Percentiles rank a stretch among this genome's conserved stretches.
Conservation (phyloP, 2,888 invertebrate genomes). For the Dinocampus coccinellae region DNA sequence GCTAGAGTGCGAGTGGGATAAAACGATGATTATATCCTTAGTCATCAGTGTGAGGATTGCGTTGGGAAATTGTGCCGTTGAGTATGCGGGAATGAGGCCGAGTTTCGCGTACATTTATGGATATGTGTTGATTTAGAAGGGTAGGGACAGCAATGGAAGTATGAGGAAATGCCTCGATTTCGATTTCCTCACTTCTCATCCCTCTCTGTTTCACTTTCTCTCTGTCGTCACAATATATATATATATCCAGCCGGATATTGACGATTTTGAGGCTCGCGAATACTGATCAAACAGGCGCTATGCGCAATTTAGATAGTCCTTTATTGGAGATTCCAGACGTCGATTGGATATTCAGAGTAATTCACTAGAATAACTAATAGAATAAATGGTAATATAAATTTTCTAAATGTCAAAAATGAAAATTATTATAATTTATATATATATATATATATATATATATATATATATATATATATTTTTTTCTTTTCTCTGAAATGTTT, state of each 20-base stretch:
- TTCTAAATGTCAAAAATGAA: too few species aligned
- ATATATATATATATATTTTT: too few species aligned
- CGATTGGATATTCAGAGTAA: conserved; percentile 22
- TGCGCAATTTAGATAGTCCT: conserved; percentile 38
- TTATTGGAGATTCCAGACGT: conserved; percentile 30
- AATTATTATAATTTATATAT: too few species aligned
- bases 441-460: too few species aligned
- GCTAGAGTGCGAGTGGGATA: not conserved
- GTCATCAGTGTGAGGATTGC: conserved; percentile 35
- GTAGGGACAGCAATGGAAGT: not conserved
- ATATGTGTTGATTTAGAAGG: not conserved
- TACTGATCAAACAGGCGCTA: conserved; percentile 37
- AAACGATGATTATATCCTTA: conserved; percentile 8
- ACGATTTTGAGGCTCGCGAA: conserved; percentile 43
- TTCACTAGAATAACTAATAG: conserved; percentile 19
- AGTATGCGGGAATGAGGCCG: conserved; percentile 17
- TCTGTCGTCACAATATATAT: not conserved
- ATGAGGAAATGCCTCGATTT: conserved; percentile 44
- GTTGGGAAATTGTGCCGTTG: conserved; percentile 36
- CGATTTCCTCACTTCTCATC: conserved; percentile 31
- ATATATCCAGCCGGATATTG: conserved; percentile 49
- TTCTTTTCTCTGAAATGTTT: too few species aligned
- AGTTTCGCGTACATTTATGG: not conserved
- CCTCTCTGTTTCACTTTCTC: conserved; percentile 2
- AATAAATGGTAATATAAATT: not conserved